phyloP scores from a whole-genome alignment of 1,140 invertebrate species.

The Drosophila subobscura region DNA sequence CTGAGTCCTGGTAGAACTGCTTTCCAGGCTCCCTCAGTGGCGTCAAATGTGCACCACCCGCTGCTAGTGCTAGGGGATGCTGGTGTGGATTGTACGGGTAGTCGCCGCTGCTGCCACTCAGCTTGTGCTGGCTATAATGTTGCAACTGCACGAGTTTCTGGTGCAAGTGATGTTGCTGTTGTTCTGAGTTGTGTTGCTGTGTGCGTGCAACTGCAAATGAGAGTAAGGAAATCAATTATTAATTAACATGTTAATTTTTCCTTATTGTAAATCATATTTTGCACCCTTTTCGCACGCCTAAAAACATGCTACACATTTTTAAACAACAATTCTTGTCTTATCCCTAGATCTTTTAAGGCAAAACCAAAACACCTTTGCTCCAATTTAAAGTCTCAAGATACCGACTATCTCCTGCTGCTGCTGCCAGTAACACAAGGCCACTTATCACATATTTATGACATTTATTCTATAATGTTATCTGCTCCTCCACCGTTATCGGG shows the following conservation, averaged over 20 bases:
- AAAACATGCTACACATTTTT: slow-evolving; percentile 14
- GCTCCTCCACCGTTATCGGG: too few relatives aligned
- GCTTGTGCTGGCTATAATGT: slow-evolving; percentile 32
- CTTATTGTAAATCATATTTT: neutral
- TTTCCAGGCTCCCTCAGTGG: slow-evolving; percentile 1
- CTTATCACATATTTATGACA: slow-evolving; percentile 36
- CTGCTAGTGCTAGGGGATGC: slow-evolving; percentile 9
- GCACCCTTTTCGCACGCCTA: slow-evolving; percentile 5
- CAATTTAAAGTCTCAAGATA: slow-evolving; percentile 33
- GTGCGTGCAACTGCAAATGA: slow-evolving; percentile 27
- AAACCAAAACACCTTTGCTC: slow-evolving; percentile 39
- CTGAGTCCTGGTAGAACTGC: slow-evolving; percentile 21
- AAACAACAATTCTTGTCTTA: slow-evolving; percentile 4
- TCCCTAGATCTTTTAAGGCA: too few relatives aligned
- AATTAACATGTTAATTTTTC: neutral
- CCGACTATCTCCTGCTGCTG: slow-evolving; percentile 34
- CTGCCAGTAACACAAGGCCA: slow-evolving; percentile 29
- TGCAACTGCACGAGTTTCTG: slow-evolving; percentile 30
- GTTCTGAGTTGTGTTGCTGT: slow-evolving; percentile 4
- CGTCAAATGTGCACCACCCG: too few relatives aligned
- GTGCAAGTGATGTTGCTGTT: slow-evolving; percentile 38
- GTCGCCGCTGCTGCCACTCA: slow-evolving; percentile 15
- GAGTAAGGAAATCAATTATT: neutral
- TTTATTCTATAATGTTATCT: slow-evolving; percentile 32
- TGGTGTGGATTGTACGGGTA: slow-evolving; percentile 35